Percentiles rank a stretch among this genome's conserved stretches.
These are phyloP conservation scores for Piaya cayana DNA, from an alignment of 2,113 vertebrate species.

Conservation along the genomic window DNA sequence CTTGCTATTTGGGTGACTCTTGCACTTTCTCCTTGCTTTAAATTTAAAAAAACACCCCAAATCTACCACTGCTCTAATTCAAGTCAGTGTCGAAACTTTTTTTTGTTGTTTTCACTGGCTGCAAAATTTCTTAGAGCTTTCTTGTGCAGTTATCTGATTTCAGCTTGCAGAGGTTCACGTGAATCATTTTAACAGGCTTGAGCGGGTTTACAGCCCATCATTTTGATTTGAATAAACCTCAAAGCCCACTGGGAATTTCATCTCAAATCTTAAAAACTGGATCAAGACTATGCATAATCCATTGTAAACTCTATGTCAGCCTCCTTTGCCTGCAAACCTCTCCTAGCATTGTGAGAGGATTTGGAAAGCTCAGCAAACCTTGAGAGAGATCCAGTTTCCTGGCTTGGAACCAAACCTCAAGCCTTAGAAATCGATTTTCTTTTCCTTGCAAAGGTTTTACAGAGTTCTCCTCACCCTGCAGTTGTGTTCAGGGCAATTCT, in stretches of 20 bases:
- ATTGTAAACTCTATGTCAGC: constrained; percentile 12
- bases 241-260: constrained; percentile 15
- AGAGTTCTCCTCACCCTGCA: background rate
- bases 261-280: constrained; percentile 15
- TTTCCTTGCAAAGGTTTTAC: constrained; percentile 20
- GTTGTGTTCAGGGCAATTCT: background rate
- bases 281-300: constrained; percentile 39
- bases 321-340: constrained; percentile 18
- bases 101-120: background rate
- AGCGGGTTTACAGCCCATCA: constrained; percentile 2
- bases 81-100: background rate
- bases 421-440: constrained; percentile 44
- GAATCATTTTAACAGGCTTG: background rate
- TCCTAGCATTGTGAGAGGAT: constrained; percentile 29
- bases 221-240: constrained; percentile 55
- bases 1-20: background rate
- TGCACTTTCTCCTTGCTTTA: background rate
- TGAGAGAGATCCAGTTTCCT: constrained; percentile 35
- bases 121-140: background rate
- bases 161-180: background rate
- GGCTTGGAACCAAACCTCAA: constrained; percentile 51
- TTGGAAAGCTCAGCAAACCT: constrained; percentile 52
- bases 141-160: background rate
- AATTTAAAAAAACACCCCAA: background rate
- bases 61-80: background rate